Evolutionary conservation across 2,888 invertebrate genomes (phyloP).

Genomic region (Bursaphelenchus okinawaensis): DNA sequence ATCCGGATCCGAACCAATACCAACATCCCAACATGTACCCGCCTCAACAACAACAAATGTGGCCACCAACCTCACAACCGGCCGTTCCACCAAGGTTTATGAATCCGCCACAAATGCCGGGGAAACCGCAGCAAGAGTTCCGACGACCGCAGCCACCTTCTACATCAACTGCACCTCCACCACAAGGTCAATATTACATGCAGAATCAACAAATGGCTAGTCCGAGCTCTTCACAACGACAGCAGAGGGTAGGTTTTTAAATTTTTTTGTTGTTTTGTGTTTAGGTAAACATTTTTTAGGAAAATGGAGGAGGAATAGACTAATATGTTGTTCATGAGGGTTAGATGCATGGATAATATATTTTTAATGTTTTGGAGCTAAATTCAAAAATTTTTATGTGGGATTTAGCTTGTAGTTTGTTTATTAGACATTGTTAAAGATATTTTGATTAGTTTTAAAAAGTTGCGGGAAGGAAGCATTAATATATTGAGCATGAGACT

Average conservation of each 20-base stretch:
- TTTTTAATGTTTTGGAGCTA: no score
- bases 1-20: background rate
- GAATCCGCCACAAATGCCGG: slow-evolving; percentile 11
- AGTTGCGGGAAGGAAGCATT: no score
- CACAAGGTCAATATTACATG: background rate
- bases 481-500: no score
- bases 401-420: no score
- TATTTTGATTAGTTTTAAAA: no score
- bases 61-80: background rate
- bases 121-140: slow-evolving; percentile 12
- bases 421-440: no score
- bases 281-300: no score
- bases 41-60: background rate
- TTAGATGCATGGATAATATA: no score
- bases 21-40: slow-evolving; percentile 8
- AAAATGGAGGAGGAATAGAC: no score
- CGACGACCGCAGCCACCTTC: slow-evolving; percentile 10
- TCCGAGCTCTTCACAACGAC: slow-evolving; percentile 23
- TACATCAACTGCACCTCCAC: background rate
- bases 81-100: background rate
- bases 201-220: slow-evolving; percentile 22
- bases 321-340: no score
- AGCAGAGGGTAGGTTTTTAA: slow-evolving; percentile 24
- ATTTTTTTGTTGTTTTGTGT: no score
- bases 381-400: no score